phyloP scores from a whole-genome alignment of 53 echinoderm and acorn worm species.

The Echinometra lucunter region DNA sequence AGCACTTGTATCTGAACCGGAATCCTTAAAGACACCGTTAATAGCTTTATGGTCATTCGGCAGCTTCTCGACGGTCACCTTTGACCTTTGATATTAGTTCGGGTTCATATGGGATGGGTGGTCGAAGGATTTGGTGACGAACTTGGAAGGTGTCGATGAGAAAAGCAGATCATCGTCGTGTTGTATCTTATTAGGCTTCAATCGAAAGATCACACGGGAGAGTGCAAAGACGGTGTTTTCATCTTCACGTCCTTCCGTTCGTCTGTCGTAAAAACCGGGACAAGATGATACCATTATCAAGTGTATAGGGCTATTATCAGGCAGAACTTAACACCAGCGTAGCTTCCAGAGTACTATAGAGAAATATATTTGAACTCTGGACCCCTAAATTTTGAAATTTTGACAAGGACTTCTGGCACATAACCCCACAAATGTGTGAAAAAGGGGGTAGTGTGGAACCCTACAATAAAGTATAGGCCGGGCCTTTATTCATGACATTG shows the following conservation, averaged over 20 bases:
- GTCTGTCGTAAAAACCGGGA: no score
- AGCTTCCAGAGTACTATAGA: neutral
- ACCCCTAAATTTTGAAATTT: neutral
- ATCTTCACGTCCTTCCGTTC: neutral
- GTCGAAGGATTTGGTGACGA: constrained; percentile 23
- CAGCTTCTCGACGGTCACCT: constrained; percentile 25
- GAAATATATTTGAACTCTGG: neutral
- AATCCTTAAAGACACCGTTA: neutral
- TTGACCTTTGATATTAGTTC: neutral
- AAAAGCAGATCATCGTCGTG: constrained; percentile 32
- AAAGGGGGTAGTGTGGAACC: no score
- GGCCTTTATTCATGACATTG: no score
- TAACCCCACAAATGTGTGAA: neutral
- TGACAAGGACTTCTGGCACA: neutral
- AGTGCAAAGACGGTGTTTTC: neutral
- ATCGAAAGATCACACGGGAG: constrained; percentile 39
- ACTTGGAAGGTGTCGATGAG: constrained; percentile 53
- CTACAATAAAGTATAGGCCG: no score
- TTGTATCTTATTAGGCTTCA: neutral
- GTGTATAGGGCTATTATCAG: no score
- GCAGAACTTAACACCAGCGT: no score
- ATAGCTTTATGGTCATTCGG: constrained; percentile 52
- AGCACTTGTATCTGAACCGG: neutral
- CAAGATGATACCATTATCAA: no score
- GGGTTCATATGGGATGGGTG: constrained; percentile 27